Conservation (phyloP, 2,797 vertebrate genomes). For the Percopsis omiscomaycus region DNA sequence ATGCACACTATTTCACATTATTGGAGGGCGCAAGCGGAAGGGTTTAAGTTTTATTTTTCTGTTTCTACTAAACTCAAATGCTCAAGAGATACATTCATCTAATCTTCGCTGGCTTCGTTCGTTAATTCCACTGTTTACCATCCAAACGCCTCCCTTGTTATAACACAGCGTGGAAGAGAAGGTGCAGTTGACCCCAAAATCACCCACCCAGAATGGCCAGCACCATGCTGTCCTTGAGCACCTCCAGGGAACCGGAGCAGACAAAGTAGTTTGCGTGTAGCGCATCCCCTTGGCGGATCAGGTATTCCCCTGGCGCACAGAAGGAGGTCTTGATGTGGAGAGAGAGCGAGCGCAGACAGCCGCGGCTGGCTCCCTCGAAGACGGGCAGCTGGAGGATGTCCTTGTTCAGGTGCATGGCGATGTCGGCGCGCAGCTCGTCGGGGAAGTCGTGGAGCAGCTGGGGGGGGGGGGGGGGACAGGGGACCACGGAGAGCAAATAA, state of each 20-base stretch:
- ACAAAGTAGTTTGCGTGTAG: constrained; percentile 95
- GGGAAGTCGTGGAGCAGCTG: constrained; percentile 97
- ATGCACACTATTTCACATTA: background rate
- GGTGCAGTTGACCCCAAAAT: background rate
- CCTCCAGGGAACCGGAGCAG: constrained; percentile 94
- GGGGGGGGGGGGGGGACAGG: constrained; percentile 14
- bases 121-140: background rate
- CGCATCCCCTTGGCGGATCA: constrained; percentile 91
- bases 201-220: constrained; percentile 92
- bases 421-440: constrained; percentile 93
- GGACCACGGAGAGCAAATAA: too few species aligned
- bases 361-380: constrained; percentile 90
- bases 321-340: constrained; percentile 97
- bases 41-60: background rate
- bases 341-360: constrained; percentile 93
- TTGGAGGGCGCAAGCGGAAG: background rate
- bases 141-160: background rate
- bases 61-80: background rate
- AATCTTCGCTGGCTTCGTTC: background rate
- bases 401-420: constrained; percentile 97
- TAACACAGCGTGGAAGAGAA: background rate
- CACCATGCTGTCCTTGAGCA: constrained; percentile 91
- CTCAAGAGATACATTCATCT: background rate
- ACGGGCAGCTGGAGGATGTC: constrained; percentile 95
- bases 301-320: constrained; percentile 93